Base-by-base conservation (phyloP, 2,888 invertebrate genomes). In the Andrena flavipes region DNA sequence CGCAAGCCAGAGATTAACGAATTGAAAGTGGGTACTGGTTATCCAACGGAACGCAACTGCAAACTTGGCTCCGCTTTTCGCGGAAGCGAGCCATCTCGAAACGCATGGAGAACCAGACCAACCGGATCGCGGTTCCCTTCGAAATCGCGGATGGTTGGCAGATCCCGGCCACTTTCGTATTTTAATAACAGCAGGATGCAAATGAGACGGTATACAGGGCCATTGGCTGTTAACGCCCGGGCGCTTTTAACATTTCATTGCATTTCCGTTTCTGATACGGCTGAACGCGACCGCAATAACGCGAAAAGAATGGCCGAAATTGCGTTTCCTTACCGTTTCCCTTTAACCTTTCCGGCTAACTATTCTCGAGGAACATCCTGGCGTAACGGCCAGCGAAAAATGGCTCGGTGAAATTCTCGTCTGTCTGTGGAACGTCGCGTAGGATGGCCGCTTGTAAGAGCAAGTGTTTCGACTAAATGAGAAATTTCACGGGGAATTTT, bases 401-500 rank as follows among this genome's bases (percentile, higher is more conserved):
- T 81, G 60, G 71, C 42, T 42, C 4, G 42, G 33, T n/a, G 6
- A 42, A 63, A 64, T 71, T 35, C 64, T 75, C 76, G 82, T 74
- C 80, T 71, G 73, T 76, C 75, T 51, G 71, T 30, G 79, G 80
- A 73, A 60, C 67, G 70, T 62, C 60, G 59, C 74, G 42, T 60
- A 67, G 59, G 26, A 80, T 62, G 56, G 71, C 71, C 72, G 67
- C 54, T 29, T 60, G 51, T 51, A 35, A 51, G 76, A 62, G 59
- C 72, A 85, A 84, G 79, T 84, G 77, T 82, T 79, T 65, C 82
- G 73, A 62, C 82, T 83, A 76, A 88, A 90, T 88, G 88, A 85
- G 86, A 90, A 91, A 91, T 91, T 92, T 91, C 85, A 81, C 87
- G 71, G 87, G 87, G 90, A 91, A 91, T 93, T 92, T 91, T 91